Base-by-base conservation (phyloP, 2,888 invertebrate genomes). In the Sarcophaga rosellei region DNA sequence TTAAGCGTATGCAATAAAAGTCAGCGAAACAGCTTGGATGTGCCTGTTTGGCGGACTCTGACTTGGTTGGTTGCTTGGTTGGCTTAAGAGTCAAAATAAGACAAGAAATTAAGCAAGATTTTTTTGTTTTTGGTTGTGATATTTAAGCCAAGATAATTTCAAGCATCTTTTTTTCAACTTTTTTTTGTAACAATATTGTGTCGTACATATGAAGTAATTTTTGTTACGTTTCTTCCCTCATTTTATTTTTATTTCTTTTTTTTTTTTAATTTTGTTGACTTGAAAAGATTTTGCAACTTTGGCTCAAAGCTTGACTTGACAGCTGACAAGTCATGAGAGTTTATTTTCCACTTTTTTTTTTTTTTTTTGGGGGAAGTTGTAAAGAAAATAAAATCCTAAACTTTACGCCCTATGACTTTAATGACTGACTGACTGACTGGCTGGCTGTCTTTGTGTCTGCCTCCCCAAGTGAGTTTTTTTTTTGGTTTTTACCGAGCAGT, bases 171-270 rank as follows among this genome's bases (percentile, higher is more conserved):
- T 12, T 68, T 44, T 65, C 17, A 8, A 3, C 6, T 68, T 11
- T 21, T n/a, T 57, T 25, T 53, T n/a, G 53, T 35, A 35, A 35
- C 35, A 35, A 75, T 68, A 25, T 57, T 77, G 62, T 53, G 53
- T 53, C 53, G 21, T 81, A n/a, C n/a, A n/a, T n/a, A 81, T 85
- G 77, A 84, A 83, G 86, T 84, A 87, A 87, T 87, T 87, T 83
- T 59, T n/a, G 10, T 83, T 65, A 70, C 62, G 57, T 85, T 72
- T 77, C 47, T 73, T 69, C 20, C 47, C 61, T 23, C n/a, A 53
- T n/a, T 69, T 61, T n/a, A 61, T 53, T 53, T 53, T 5, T 70
- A 61, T 53, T 81, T 81, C 12, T 17, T 8, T 17, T 75, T 66
- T 65, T 76, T 72, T 81, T 73, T 20, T 57, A 69, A 62, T 84